Evolutionary conservation across 1,140 invertebrate species (phyloP).

Genomic region (Ostrea denselamellosa): DNA sequence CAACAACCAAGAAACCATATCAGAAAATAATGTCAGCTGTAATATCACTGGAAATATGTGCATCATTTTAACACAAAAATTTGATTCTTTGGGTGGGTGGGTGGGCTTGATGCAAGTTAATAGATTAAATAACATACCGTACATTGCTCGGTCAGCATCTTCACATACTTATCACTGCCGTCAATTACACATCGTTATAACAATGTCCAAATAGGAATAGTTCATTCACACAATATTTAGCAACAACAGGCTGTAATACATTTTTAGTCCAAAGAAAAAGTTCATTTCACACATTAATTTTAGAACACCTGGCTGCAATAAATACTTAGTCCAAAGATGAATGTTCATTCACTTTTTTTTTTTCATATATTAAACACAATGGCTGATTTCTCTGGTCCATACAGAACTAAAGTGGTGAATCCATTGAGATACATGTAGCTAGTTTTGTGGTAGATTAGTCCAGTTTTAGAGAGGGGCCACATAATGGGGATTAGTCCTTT

Average conservation of each 20-base stretch:
- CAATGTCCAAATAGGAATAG: slow-evolving; percentile 29
- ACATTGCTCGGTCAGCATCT: slow-evolving; percentile 36
- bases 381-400: slow-evolving; percentile 31
- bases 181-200: slow-evolving; percentile 33
- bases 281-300: slow-evolving; percentile 29
- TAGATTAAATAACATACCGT: slow-evolving; percentile 30
- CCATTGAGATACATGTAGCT: slow-evolving; percentile 23
- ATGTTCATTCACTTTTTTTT: slow-evolving; percentile 11
- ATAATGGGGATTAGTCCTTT: slow-evolving; percentile 18
- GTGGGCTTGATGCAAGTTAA: slow-evolving; percentile 21
- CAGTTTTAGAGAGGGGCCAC: slow-evolving; percentile 30
- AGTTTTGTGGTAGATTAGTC: slow-evolving; percentile 35
- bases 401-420: slow-evolving; percentile 23
- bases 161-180: slow-evolving; percentile 36
- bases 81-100: background rate
- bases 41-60: no score
- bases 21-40: no score
- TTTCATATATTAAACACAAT: background rate
- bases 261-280: slow-evolving; percentile 32
- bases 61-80: background rate
- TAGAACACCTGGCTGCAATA: slow-evolving; percentile 31
- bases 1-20: no score
- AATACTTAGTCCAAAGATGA: slow-evolving; percentile 25
- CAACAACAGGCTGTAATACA: slow-evolving; percentile 15
- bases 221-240: slow-evolving; percentile 33